Evolutionary conservation across 2,888 invertebrate genomes (phyloP).

Genomic region (Pocota personata): DNA sequence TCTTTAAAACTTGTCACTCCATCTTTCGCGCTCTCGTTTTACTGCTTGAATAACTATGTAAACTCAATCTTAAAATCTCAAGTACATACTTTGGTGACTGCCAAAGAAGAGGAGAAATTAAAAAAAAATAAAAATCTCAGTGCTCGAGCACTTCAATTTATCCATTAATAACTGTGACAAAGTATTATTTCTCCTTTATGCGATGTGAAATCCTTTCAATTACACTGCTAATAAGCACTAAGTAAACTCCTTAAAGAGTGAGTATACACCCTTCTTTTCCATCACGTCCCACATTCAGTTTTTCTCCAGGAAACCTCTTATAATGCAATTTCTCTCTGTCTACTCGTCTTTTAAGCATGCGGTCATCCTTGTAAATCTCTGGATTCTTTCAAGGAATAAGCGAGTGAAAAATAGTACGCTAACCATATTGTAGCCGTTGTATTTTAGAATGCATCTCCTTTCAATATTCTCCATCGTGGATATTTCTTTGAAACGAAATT

Average conservation of each 20-base stretch:
- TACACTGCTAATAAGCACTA: slow-evolving; percentile 61
- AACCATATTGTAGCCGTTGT: neutral
- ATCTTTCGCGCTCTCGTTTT: neutral
- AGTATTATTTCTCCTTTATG: slow-evolving; percentile 57
- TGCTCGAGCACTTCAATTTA: slow-evolving; percentile 42
- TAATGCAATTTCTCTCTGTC: slow-evolving; percentile 57
- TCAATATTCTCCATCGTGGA: slow-evolving; percentile 22
- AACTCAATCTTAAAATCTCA: slow-evolving; percentile 24
- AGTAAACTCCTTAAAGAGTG: slow-evolving; percentile 30
- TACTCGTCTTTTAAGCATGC: slow-evolving; percentile 39
- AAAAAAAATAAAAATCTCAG: neutral
- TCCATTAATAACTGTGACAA: slow-evolving; percentile 62
- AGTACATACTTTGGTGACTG: neutral
- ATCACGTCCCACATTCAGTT: neutral
- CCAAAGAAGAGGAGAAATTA: neutral
- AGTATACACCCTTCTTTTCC: neutral
- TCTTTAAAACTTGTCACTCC: neutral
- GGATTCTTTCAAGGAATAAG: slow-evolving; percentile 4
- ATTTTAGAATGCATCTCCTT: slow-evolving; percentile 39
- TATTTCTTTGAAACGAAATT: slow-evolving; percentile 59
- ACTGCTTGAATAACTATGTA: slow-evolving; percentile 5
- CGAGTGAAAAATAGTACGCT: neutral
- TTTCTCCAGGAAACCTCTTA: neutral
- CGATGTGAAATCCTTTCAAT: slow-evolving; percentile 66
- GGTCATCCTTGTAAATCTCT: slow-evolving; percentile 49